A percentile compares a stretch with the other conserved stretches of the same genome.
Conservation (phyloP, 2,888 invertebrate species). For the Emmelina monodactyla region DNA sequence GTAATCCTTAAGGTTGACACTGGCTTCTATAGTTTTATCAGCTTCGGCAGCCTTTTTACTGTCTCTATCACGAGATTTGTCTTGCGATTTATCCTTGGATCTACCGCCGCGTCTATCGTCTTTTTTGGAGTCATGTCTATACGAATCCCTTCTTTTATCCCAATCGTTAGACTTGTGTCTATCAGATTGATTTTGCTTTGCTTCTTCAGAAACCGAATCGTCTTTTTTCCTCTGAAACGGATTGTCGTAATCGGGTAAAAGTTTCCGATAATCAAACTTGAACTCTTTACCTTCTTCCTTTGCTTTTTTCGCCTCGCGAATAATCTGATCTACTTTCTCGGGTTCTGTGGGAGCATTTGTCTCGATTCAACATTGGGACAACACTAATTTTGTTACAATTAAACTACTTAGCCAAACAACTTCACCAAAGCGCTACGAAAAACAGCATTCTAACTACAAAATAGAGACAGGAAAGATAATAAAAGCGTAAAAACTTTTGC, state of each 20-base stretch:
- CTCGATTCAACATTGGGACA: no score
- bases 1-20: constrained; percentile 46
- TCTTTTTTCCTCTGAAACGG: constrained; percentile 50
- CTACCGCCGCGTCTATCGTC: neutral
- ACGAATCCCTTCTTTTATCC: constrained; percentile 2
- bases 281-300: constrained; percentile 45
- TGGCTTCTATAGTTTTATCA: constrained; percentile 20
- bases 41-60: constrained; percentile 14
- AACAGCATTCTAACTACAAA: no score
- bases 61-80: constrained; percentile 4
- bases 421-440: no score
- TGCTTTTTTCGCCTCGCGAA: constrained; percentile 50
- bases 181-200: constrained; percentile 19
- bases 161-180: constrained; percentile 11
- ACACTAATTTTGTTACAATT: no score
- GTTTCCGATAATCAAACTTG: constrained; percentile 51
- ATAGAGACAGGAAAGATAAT: no score
- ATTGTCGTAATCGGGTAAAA: constrained; percentile 50
- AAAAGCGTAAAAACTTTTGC: no score
- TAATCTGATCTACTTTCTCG: constrained; percentile 47
- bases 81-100: neutral
- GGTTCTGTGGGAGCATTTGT: no score
- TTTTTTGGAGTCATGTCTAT: neutral
- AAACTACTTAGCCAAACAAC: no score
- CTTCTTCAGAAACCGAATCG: constrained; percentile 11